A percentile compares a stretch with the other conserved stretches of the same genome.
phyloP scores from a whole-genome alignment of 2,888 invertebrate species.

The Pollenia griseotomentosa region DNA sequence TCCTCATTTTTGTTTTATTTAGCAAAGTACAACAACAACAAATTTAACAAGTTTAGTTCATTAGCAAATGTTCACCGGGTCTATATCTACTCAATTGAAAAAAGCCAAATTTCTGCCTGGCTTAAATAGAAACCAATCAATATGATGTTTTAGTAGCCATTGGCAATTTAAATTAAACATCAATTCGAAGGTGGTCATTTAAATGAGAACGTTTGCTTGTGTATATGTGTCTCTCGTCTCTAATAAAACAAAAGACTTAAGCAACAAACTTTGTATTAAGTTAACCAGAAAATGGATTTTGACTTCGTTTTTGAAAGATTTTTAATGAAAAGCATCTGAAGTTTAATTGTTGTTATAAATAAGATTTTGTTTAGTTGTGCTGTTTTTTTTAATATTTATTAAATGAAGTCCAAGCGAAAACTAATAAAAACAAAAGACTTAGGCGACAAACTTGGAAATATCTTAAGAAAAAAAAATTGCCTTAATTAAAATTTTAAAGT shows the following conservation, averaged over 20 bases:
- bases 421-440: no score
- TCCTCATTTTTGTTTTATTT: slow-evolving; percentile 39
- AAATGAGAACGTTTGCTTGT: neutral
- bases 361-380: no score
- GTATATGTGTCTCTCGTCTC: neutral
- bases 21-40: slow-evolving; percentile 29
- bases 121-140: slow-evolving; percentile 29
- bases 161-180: slow-evolving; percentile 58
- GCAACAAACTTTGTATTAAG: neutral
- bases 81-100: slow-evolving; percentile 11
- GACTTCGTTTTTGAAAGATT: no score
- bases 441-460: no score
- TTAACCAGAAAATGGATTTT: neutral
- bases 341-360: no score
- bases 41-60: slow-evolving; percentile 68
- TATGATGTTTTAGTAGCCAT: slow-evolving; percentile 56
- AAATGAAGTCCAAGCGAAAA: no score
- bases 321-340: no score
- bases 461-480: no score
- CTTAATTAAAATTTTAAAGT: no score
- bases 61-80: slow-evolving; percentile 59
- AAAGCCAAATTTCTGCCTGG: neutral
- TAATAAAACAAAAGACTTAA: slow-evolving; percentile 32
- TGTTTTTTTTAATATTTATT: no score
- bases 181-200: slow-evolving; percentile 36